A percentile compares a stretch with the other conserved stretches of the same genome.
Conservation (phyloP, 2,113 vertebrate species). For the Erpornis zantholeuca region DNA sequence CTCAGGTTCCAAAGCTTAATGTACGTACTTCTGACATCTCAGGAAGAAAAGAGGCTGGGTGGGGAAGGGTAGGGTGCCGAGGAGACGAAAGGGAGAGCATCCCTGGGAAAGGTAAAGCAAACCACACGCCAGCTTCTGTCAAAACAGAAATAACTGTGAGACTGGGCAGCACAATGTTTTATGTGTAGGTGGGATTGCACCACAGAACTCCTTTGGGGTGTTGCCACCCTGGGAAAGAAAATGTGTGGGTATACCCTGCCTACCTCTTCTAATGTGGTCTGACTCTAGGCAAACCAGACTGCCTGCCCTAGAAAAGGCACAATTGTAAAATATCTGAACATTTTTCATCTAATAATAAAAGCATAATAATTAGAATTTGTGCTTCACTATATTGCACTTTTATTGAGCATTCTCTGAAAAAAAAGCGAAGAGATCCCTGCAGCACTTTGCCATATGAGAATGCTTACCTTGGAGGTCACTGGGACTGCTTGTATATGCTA, state of each 20-base stretch:
- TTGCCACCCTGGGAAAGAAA: not conserved
- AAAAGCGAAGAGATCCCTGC: not conserved
- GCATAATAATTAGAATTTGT: not conserved
- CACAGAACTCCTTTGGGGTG: not conserved
- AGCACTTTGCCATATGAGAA: not conserved
- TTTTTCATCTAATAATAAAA: not conserved
- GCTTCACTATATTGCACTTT: conserved; percentile 36
- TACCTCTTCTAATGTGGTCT: not conserved
- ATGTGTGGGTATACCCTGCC: not conserved
- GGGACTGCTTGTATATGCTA: conserved; percentile 26
- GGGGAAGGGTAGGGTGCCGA: not conserved
- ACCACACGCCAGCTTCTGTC: not conserved
- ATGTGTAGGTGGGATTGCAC: not conserved
- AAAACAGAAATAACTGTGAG: not conserved
- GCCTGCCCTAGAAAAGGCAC: conserved; percentile 1
- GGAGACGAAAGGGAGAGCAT: not conserved
- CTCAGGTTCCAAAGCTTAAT: conserved; percentile 46
- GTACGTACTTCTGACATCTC: not conserved
- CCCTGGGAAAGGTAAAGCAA: not conserved
- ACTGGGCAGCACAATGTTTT: not conserved
- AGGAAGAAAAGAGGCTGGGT: conserved; percentile 25
- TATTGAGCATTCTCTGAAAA: not conserved
- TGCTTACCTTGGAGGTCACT: conserved; percentile 13
- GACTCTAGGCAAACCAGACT: not conserved
- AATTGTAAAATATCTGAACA: not conserved